Evolutionary conservation across 2,113 vertebrate species (phyloP), one percentile per base, ranked within the genome.

Genomic region (Ceuthmochares aereus): DNA sequence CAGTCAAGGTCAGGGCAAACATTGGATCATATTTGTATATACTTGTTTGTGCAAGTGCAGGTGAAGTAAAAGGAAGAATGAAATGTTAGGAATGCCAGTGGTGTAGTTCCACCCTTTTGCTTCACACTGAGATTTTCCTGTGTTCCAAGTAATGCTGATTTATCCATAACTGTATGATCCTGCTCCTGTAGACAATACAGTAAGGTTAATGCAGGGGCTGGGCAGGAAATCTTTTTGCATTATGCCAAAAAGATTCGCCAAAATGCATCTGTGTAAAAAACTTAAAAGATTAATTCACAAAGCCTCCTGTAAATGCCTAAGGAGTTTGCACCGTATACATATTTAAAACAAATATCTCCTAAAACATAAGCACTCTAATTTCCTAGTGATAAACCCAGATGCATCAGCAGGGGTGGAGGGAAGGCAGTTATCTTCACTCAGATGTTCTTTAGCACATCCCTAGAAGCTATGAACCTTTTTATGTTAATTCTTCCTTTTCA

Each of bases 301-400:
- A 97, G 80, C 51, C 83, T 95, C 74, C 76, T 95, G 62, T 92
- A 96, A 96, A 96, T 97, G 83, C 88, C 92, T 95, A 95, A 97
- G 93, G 76, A 97, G 82, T 96, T 95, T 96, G 37, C 70, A 94
- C 43, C 85, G 79, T 97, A 90, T 98, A 98, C 98, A 98, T 98
- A 98, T 98, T 97, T 98, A 97, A 98, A 98, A 94, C 89, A 98
- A 97, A 97, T 95, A 95, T 91, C 95, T 97, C 77, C 78, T 94
- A 93, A 89, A 92, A 96, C 22, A 90, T 97, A 97, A 98, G 97
- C 91, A 96, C 43, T 72, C 92, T 97, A 78, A 59, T 95, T 97
- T 97, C 92, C 96, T 67, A 27, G 76, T 96, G 84, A 97, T 97
- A 97, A 98, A 96, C 89, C 58, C 82, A 97, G 96, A 95, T 7